These are phyloP conservation scores for Xenopus borealis DNA, from an alignment of 2,113 vertebrate genomes.

Conservation along the genomic window DNA sequence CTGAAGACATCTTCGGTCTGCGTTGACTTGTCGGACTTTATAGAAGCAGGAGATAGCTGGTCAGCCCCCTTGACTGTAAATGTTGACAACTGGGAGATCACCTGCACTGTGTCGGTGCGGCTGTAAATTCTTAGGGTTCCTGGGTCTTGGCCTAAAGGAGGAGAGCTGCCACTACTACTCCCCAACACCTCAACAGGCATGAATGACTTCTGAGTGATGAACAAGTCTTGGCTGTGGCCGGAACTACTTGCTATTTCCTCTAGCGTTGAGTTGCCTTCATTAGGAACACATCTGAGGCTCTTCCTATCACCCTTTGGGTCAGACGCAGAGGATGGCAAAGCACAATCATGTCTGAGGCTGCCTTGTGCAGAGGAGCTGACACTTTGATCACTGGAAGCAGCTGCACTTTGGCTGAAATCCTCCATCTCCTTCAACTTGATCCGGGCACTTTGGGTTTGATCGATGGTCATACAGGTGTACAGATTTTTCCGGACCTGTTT, in stretches of 20 bases:
- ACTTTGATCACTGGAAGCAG: not conserved
- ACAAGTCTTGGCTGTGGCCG: constrained; percentile 43
- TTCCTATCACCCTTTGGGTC: not conserved
- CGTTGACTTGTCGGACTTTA: not conserved
- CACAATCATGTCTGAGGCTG: not conserved
- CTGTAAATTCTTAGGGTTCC: not conserved
- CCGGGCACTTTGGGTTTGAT: not conserved
- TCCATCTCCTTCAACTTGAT: not conserved
- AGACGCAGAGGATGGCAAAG: not conserved
- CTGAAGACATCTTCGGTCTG: constrained; percentile 22
- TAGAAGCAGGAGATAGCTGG: not conserved
- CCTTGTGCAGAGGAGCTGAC: not conserved
- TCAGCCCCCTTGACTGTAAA: constrained; percentile 21
- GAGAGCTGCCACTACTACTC: constrained; percentile 5
- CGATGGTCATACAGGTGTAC: not conserved
- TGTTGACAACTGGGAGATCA: constrained; percentile 9
- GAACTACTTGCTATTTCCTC: constrained; percentile 6
- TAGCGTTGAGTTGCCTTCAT: constrained; percentile 1
- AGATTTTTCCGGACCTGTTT: not conserved
- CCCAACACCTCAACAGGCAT: not conserved
- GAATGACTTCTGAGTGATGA: constrained; percentile 43
- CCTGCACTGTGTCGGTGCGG: not conserved
- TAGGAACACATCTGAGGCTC: not conserved
- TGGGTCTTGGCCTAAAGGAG: not conserved
- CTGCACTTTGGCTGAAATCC: no score